phyloP scores from a whole-genome alignment of 2,888 invertebrate genomes.

The Hydropsyche betteni region DNA sequence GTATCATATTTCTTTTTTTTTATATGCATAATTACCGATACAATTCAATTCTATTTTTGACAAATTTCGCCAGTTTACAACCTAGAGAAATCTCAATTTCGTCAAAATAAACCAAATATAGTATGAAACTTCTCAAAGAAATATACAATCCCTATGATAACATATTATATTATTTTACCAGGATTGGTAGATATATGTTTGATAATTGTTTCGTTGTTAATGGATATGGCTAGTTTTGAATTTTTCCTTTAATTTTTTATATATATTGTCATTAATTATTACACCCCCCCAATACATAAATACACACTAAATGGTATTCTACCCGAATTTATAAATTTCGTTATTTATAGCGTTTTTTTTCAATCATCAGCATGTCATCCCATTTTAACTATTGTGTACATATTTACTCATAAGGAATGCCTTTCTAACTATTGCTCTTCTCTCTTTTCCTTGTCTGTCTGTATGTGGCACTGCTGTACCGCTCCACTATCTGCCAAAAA shows the following conservation, averaged over 20 bases:
- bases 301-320: too few species aligned
- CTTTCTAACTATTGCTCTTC: conserved; percentile 72
- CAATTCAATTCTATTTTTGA: conserved; percentile 29
- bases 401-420: conserved; percentile 64
- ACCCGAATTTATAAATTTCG: too few species aligned
- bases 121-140: too few species aligned
- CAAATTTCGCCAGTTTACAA: too few species aligned
- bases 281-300: too few species aligned
- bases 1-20: conserved; percentile 33
- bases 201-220: conserved; percentile 5
- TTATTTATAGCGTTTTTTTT: conserved; percentile 10
- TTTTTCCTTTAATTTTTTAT: too few species aligned
- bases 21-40: not conserved
- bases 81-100: too few species aligned
- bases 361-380: conserved; percentile 46
- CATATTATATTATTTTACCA: too few species aligned
- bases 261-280: too few species aligned
- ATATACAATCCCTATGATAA: too few species aligned
- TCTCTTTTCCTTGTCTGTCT: conserved; percentile 72
- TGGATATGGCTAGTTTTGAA: not conserved
- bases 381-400: conserved; percentile 46
- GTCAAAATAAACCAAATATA: too few species aligned
- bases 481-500: conserved; percentile 72
- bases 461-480: conserved; percentile 74
- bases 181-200: too few species aligned